phyloP scores from a whole-genome alignment of 2,113 vertebrate species.

The Australoheros scitulus region DNA sequence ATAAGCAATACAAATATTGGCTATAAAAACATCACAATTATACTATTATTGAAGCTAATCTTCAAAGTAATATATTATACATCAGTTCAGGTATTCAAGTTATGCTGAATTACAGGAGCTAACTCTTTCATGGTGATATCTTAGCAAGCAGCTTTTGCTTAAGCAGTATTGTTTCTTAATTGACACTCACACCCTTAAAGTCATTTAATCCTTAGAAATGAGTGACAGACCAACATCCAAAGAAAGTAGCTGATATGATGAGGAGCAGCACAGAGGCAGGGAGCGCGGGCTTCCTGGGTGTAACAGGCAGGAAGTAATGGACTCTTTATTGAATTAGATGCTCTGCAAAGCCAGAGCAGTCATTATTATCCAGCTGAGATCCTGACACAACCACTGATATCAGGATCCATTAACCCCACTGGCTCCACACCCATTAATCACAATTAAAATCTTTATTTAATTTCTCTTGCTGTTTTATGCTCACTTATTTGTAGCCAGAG shows the following conservation, averaged over 20 bases:
- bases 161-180: neutral
- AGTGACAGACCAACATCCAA: neutral
- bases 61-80: neutral
- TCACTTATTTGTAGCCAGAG: neutral
- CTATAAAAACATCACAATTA: no score
- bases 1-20: no score
- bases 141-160: neutral
- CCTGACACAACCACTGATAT: constrained; percentile 49
- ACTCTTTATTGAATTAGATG: constrained; percentile 74
- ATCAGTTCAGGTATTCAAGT: neutral
- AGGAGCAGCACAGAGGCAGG: neutral
- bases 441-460: neutral
- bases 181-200: neutral
- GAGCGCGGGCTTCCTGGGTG: constrained; percentile 42
- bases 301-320: constrained; percentile 71
- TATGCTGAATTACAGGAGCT: neutral
- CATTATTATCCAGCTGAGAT: constrained; percentile 59
- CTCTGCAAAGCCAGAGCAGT: constrained; percentile 59
- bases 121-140: neutral
- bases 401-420: constrained; percentile 51
- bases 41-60: neutral
- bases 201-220: neutral
- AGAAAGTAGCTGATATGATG: neutral
- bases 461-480: neutral
- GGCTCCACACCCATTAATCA: constrained; percentile 32